Base-by-base conservation (phyloP, 2,888 invertebrate species). In the Eulithis prunata region DNA sequence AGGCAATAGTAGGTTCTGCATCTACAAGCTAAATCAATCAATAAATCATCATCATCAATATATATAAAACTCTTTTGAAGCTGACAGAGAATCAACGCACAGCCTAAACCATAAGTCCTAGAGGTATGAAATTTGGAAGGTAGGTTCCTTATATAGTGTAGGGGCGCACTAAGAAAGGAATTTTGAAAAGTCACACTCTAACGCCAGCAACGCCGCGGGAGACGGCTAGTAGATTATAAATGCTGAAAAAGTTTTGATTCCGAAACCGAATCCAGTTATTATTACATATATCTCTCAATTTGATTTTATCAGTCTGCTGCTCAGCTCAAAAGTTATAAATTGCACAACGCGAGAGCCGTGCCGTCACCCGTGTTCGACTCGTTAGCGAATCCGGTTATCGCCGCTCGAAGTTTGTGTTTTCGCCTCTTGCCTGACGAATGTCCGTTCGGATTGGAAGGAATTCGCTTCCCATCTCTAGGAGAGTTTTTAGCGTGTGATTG, bases 331-430 rank as follows among this genome's bases (percentile, higher is more conserved):
- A 69, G 62, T 67, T 68, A 74, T 77, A 78, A 77, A 76, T 76
- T 75, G 72, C 63, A 73, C 64, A 73, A 71, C 71, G 71, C 64
- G 72, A 71, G 64, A 62, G 62, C 66, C 71, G 71, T 71, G 69
- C 80, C 73, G 75, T 78, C 80, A 77, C 78, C 79, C 82, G 82
- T 79, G 78, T 81, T 74, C 74, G 81, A 83, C 86, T 90, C 90
- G 89, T 90, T 90, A 91, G 89, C 78, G 83, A 90, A 90, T 89
- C 84, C 81, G 80, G 88, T 90, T 90, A 90, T 82, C 79, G 76
- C 76, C 83, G 83, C 81, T 79, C 87, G 87, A 89, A 90, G 84
- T 88, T 88, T 87, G 85, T 88, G 84, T 87, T 83, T 74, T 74
- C 79, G 79, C 79, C 81, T 83, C 80, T 78, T 79, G 79, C 71